Evolutionary conservation across 2,113 vertebrate species (phyloP), one percentile per base, ranked within the genome.

Genomic region (Corvus cornix): DNA sequence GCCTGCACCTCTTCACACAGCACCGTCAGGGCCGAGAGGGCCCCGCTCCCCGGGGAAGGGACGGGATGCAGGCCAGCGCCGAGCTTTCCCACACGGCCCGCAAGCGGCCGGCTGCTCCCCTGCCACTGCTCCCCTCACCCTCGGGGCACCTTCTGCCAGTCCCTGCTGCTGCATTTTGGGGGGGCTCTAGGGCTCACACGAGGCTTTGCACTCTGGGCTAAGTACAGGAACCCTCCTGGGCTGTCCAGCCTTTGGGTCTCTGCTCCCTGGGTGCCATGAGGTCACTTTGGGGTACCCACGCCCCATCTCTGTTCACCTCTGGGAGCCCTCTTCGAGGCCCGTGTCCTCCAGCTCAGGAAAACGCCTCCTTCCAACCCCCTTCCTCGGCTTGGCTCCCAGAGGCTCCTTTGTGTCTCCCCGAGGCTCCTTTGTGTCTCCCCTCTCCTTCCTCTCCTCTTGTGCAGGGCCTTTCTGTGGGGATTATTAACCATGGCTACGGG

Each of bases 401-500:
- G 0, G 27, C 79, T 87, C 18, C 87, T 94, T 96, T 95, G 84
- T 89, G 66, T 19, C 72, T 86, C 69, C 46, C 13, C 22, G 91
- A 3, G 0, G 27, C 79, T 87, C 18, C 87, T 94, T 96, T 95
- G 84, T 89, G 66, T 19, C 72, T 86, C 69, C 46, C 13, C 22
- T 80, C 69, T 92, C 85, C 89, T 93, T 90, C 91, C 92, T 77
- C 55, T 74, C 17, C 72, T 52, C 60, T 53, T 68, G 79, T 64
- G 78, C 91, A 33, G 55, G 30, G 80, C 80, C 91, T 90, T 95
- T 92, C 37, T 95, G 69, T 23, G 41, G 48, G 93, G 93, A 95
- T 97, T 96, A 97, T 95, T 94, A 96, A 97, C 95, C 96, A 96
- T 96, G 95, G 93, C 93, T 97, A 95, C 95, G 10, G 73, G 39